Evolutionary conservation across 2,113 vertebrate species (phyloP), one percentile per base, ranked within the genome.

Genomic region (Atractosteus spatula): DNA sequence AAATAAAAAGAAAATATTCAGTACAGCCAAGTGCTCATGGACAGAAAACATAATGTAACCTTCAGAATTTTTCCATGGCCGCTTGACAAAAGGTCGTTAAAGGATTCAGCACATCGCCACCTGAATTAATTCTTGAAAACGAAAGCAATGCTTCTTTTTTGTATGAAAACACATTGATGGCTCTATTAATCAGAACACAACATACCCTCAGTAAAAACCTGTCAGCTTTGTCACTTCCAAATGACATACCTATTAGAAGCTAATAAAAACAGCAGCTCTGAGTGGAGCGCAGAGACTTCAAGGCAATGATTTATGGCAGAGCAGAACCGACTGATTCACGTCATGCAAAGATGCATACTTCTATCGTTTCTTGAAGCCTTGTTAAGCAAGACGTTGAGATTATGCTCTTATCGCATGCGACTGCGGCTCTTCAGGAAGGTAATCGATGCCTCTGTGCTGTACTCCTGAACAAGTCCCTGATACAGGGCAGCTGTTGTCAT

Each of bases 221-320:
- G 86, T 89, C 88, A 89, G 80, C 86, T 89, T 85, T 85, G 84
- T 89, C 86, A 88, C 85, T 89, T 88, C 85, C 81, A 85, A 86
- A 88, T 89, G 86, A 86, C 87, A 85, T 84, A 85, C 83, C 87
- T 88, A 85, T 90, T 89, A 89, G 85, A 78, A 78, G 79, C 84
- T 87, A 84, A 86, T 88, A 84, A 88, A 88, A 65, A 82, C 66
- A 74, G 79, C 79, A 62, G 77, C 84, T 82, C 82, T 82, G 80
- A 79, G 80, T 79, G 79, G 79, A 84, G 82, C 72, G 64, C 42
- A 77, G 79, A 84, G 79, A 80, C 80, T 83, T 86, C 79, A 86
- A 79, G 76, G 44, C 73, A 76, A 71, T 62, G 66, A 84, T 87
- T 83, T 74, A 82, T 74, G 62, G 70, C 71, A 73, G 65, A 77